Percentiles rank a stretch among this genome's conserved stretches.
Conservation (phyloP, 2,888 invertebrate genomes). For the Julus scanicus region DNA sequence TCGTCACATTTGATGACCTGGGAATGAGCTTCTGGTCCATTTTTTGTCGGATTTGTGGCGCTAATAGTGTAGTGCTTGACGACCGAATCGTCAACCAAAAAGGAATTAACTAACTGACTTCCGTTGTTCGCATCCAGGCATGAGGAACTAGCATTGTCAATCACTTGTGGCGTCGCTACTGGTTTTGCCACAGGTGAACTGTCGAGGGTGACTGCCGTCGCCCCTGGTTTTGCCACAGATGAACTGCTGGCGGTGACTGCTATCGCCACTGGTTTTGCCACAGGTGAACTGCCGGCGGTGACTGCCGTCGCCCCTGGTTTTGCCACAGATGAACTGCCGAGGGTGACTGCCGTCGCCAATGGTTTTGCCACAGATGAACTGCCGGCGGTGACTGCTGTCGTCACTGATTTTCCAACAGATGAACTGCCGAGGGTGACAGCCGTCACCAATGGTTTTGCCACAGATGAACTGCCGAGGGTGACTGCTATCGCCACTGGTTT, state of each 20-base stretch:
- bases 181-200: not conserved
- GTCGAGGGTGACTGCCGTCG: not conserved
- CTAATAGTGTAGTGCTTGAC: not conserved
- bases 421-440: not conserved
- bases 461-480: not conserved
- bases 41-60: not conserved
- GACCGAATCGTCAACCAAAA: not conserved
- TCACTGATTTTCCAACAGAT: not conserved
- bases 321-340: not conserved
- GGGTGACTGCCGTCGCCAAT: not conserved
- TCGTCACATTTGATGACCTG: not conserved
- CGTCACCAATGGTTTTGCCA: not conserved
- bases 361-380: not conserved
- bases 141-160: not conserved
- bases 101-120: not conserved
- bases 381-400: not conserved
- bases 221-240: not conserved
- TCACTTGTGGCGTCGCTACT: not conserved
- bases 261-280: not conserved
- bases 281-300: not conserved
- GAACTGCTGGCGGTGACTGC: not conserved
- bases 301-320: not conserved
- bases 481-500: not conserved
- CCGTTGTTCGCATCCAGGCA: not conserved
- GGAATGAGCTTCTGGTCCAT: not conserved